Evolutionary conservation across 1,140 invertebrate genomes (phyloP), one percentile per base, ranked within the genome.

Genomic region (Drosophila takahashii): DNA sequence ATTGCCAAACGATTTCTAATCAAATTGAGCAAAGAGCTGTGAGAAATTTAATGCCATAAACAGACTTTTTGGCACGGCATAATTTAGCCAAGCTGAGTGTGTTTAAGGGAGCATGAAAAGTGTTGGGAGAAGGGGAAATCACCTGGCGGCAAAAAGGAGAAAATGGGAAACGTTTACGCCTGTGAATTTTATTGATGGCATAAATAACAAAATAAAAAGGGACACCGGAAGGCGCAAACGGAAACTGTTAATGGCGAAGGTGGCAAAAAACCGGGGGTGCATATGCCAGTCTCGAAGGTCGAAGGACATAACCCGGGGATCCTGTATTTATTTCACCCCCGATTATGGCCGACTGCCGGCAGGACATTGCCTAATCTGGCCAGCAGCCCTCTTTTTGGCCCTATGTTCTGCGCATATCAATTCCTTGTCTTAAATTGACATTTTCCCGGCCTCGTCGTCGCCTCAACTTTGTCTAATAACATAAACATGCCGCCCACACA

Each of bases 371-470:
- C 56, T 83, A 83, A 74, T 72, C 74, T 60, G 60, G 45, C 51
- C 62, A 66, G 37, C 39, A 26, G 65, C 37, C 77, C 36, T 57
- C 37, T 72, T 18, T 34, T 45, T 2, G 22, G 60, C 62, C 73
- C 79, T 59, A 72, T 59, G 74, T 64, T 50, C 69, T 67, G 54
- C 69, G 79, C 79, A 81, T 83, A 81, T 83, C 79, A 81, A 83
- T 81, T 41, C 45, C 42, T 18, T 34, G 47, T 27, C 71, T 81
- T 64, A 70, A 79, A 79, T 81, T 75, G 71, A 77, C 77, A 76
- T 76, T 79, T 75, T 37, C 48, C 36, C 52, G 57, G 27, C 60
- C 36, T 48, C 34, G 22, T 62, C n/a, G 45, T n/a, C 29, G 26
- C 27, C 65, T 37, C 47, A 70, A 70, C 51, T 71, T 71, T 70